Base-by-base conservation (phyloP, 2,113 vertebrate species). In the Pedetes capensis region DNA sequence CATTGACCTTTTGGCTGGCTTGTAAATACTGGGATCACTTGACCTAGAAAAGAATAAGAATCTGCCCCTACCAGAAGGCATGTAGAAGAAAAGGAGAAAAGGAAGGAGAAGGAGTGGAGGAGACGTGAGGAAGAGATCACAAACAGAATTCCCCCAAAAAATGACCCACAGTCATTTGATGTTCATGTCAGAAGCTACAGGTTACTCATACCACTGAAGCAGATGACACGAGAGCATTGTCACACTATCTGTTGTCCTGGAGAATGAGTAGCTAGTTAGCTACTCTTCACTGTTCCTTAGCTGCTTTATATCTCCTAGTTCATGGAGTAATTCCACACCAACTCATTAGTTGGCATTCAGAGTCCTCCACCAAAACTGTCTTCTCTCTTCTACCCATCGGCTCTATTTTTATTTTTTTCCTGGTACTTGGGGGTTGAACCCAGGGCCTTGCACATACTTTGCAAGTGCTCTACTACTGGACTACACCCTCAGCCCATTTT, bases 1-100 rank as follows among this genome's bases (percentile, higher is more conserved):
- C 57, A 59, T 42, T 22, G 64, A 84, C 18, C 34, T 84, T 51
- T 29, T 20, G 8, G 14, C n/a, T 94, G 49, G 68, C 20, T 49
- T 83, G 23, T 8, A 85, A 49, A 72, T 64, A 84, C 42, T 47
- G 29, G 16, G 25, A 53, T 34, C 22, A 18, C 82, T 53, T 59
- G 86, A 57, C 81, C 51, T 49, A 61, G 37, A 59, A 34, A 51
- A 23, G 7, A 72, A 71, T 55, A 11, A 32, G 29, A 13, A 27
- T 78, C 75, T 76, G 75, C 53, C 69, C 66, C 20, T 79, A n/a
- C 47, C 55, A 44, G 27, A 87, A 68, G 37, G 44, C 83, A 53
- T 22, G 1, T 2, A 84, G 64, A 61, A 81, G 34, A 23, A 99
- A 99, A 99, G 61, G 42, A 75, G 42, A 81, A 49, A 44, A 79